A percentile compares a stretch with the other conserved stretches of the same genome.
These are phyloP conservation scores for Alsophila aescularia DNA, from an alignment of 2,888 invertebrate species.

Conservation along the genomic window DNA sequence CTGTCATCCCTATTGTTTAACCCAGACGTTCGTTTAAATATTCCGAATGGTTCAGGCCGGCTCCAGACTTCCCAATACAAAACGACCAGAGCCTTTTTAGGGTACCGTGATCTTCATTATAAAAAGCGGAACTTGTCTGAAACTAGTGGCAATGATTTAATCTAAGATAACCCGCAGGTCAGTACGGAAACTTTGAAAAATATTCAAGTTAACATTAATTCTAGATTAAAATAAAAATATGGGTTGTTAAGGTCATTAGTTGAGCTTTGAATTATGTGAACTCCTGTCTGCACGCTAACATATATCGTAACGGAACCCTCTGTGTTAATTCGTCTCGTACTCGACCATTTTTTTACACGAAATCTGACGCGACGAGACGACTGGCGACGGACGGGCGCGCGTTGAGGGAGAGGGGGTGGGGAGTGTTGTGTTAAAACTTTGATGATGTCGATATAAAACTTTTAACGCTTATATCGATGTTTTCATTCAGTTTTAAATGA, in stretches of 20 bases:
- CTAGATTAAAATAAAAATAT: no score
- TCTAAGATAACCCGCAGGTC: no score
- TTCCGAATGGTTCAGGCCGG: conserved; percentile 60
- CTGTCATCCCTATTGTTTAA: conserved; percentile 73
- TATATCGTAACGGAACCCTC: not conserved
- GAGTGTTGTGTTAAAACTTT: conserved; percentile 8
- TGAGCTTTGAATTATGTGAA: no score
- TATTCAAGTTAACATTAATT: no score
- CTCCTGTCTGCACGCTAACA: not conserved
- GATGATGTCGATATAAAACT: conserved; percentile 2
- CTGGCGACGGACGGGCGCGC: not conserved
- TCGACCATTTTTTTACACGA: conserved; percentile 42
- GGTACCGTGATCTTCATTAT: not conserved
- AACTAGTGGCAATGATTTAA: no score
- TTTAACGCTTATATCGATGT: not conserved
- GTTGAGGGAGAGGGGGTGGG: not conserved
- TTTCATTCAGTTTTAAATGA: not conserved
- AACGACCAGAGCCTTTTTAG: conserved; percentile 23
- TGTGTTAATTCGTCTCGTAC: not conserved
- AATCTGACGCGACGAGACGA: conserved; percentile 54
- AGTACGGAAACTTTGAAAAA: no score
- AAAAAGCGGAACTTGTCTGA: not conserved
- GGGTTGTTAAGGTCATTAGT: no score
- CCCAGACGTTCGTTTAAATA: conserved; percentile 79
- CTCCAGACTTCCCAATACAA: conserved; percentile 45